These are phyloP conservation scores for Tribolium castaneum DNA, from an alignment of 1,140 invertebrate genomes.

Conservation along the genomic window DNA sequence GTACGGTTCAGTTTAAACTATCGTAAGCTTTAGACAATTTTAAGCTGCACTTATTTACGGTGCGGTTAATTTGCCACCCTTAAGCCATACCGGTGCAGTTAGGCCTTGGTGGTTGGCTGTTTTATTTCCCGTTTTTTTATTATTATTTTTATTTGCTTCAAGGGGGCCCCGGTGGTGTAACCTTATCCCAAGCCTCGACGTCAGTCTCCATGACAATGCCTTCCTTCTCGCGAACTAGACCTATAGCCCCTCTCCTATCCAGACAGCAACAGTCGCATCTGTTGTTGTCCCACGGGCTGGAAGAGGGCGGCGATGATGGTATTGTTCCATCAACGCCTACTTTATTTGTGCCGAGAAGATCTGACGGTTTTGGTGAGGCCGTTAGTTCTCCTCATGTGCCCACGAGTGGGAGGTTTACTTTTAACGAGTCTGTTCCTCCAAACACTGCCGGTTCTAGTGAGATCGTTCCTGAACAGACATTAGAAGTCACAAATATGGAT, in stretches of 20 bases:
- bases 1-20: too few relatives aligned
- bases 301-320: constrained; percentile 84
- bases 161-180: constrained; percentile 37
- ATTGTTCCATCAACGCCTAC: constrained; percentile 93
- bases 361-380: constrained; percentile 91
- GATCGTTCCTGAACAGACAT: constrained; percentile 59
- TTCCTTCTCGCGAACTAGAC: constrained; percentile 56
- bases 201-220: constrained; percentile 63
- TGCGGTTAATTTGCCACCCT: too few relatives aligned
- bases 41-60: too few relatives aligned
- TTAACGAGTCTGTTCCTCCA: constrained; percentile 68
- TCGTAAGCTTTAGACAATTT: too few relatives aligned
- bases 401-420: constrained; percentile 75
- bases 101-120: constrained; percentile 9
- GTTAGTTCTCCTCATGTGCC: constrained; percentile 88
- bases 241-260: constrained; percentile 56
- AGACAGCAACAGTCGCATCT: constrained; percentile 56
- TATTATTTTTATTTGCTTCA: constrained; percentile 22
- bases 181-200: constrained; percentile 65
- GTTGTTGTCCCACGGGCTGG: constrained; percentile 66
- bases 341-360: constrained; percentile 82
- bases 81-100: not conserved
- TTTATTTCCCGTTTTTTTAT: not conserved
- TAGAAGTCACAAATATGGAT: constrained; percentile 57
- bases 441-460: constrained; percentile 52